These are phyloP conservation scores for Troides oblongomaculatus DNA, from an alignment of 2,888 invertebrate genomes.

Conservation along the genomic window DNA sequence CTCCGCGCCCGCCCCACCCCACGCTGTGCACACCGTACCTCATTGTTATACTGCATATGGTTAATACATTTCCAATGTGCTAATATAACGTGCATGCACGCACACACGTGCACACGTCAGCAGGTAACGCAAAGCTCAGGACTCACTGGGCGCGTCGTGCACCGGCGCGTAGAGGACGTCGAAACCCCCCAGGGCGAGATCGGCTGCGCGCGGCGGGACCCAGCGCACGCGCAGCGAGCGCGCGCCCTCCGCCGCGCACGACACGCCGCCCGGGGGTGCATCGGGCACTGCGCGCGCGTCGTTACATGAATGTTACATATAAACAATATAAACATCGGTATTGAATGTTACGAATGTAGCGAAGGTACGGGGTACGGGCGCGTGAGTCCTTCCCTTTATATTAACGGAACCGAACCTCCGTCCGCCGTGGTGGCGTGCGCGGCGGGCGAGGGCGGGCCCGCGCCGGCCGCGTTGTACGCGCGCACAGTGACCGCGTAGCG, in stretches of 20 bases:
- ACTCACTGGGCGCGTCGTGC: slow-evolving; percentile 46
- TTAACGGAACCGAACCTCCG: slow-evolving; percentile 76
- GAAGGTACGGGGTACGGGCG: no score
- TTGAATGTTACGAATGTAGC: no score
- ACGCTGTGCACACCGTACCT: slow-evolving; percentile 31
- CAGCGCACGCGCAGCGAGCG: slow-evolving; percentile 86
- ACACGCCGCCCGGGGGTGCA: slow-evolving; percentile 83
- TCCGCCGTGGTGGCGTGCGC: slow-evolving; percentile 88
- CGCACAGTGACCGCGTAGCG: slow-evolving; percentile 88
- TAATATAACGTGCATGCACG: no score
- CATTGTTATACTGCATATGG: no score
- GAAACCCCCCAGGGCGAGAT: slow-evolving; percentile 86
- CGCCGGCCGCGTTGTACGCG: slow-evolving; percentile 90
- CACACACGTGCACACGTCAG: neutral
- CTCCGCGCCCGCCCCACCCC: slow-evolving; percentile 38
- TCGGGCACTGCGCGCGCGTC: slow-evolving; percentile 80
- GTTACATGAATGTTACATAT: no score
- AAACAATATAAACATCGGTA: no score
- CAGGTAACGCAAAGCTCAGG: neutral
- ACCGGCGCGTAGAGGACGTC: slow-evolving; percentile 86
- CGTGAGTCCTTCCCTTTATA: no score
- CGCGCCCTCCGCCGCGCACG: slow-evolving; percentile 84
- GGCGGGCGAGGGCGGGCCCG: slow-evolving; percentile 87
- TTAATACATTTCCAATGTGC: no score
- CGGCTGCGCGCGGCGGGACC: slow-evolving; percentile 80